Base-by-base conservation (phyloP, 2,888 invertebrate genomes). In the Mythimna pallens region DNA sequence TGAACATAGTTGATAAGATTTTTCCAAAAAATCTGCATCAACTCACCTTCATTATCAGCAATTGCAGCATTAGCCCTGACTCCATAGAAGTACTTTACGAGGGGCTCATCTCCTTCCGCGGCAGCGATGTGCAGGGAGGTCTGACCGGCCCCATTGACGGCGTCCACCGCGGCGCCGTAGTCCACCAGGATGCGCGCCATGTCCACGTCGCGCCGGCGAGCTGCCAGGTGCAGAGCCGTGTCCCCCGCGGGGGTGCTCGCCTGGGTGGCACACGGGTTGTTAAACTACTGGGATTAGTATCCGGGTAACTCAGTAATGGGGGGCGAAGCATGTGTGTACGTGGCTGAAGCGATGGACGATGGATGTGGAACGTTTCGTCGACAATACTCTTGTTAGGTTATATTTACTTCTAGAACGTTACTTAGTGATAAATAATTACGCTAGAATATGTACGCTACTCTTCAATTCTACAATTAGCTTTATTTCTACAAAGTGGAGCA, bases 61-160 rank as follows among this genome's bases (percentile, higher is more conserved):
- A 99, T 98, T 86, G 99, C 98, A 7, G 99, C 99, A 85, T 99
- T 99, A 20, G 99, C 99, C 87, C 99, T 97, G 70, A 99, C 98
- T 65, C 98, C 98, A 92, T 99, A 99, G 93, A 99, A 98, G 94
- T 99, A 99, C 93, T 99, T 99, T 61, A 99, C 98, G 80, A 99
- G 96, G 0, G 98, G 97, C 90, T 99, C 99, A 91, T 99, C 99
- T 0, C 99, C 99, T 91, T 99, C 98, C 52, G 98, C 98, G 6
- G 99, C 99, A 0, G 99, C 99, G 84, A 99, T 98, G 92, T 99
- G 99, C 65, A 99, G 95, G 0, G 99, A 97, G 0, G 99, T 99
- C 93, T 99, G 99, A 0, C 99, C 99, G 75, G 99, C 98, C 6
- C 98, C 98, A 92, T 99, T 99, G 92, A 98, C 98, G 70, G 98